Evolutionary conservation across 2,113 vertebrate species (phyloP), one percentile per base, ranked within the genome.

Genomic region (Cynopterus brachyotis): DNA sequence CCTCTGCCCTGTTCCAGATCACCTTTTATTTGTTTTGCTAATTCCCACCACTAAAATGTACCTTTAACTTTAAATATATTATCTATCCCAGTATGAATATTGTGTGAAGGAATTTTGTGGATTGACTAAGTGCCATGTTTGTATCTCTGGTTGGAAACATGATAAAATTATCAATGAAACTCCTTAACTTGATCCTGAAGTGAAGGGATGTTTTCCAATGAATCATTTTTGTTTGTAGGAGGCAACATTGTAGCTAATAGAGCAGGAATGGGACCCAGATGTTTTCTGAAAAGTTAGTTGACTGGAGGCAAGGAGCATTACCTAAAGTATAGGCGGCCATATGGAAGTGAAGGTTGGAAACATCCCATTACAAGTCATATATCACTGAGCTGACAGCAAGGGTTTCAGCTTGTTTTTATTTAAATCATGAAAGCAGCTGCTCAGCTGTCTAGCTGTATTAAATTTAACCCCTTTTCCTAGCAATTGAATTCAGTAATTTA

Each of bases 361-460:
- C 99, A 99, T 99, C 99, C 99, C 99, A 98, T 99, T 99, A 99
- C 99, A 99, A 99, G 98, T 99, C 99, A 98, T 99, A 99, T 98
- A 99, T 99, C 99, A 99, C 98, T 93, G 87, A 96, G 91, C 98
- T 99, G 99, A 99, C 99, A 99, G 99, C 98, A 98, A 98, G 98
- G 98, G 99, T 99, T 99, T 99, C 98, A 99, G 98, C 98, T 98
- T 99, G 99, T 99, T 99, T 99, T 99, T 98, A 99, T 99, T 99
- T 99, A 99, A 99, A 99, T 99, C 99, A 99, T 98, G 98, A 99
- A 99, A 98, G 98, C 99, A 99, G 99, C 99, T 99, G 99, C 98
- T 98, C 96, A 96, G 97, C 98, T 99, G 98, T 98, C 98, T 98
- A 97, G 97, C 98, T 98, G 98, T 96, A 98, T 98, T 98, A 98